Evolutionary conservation across 1,140 invertebrate genomes (phyloP).

Genomic region (Coelopa frigida): DNA sequence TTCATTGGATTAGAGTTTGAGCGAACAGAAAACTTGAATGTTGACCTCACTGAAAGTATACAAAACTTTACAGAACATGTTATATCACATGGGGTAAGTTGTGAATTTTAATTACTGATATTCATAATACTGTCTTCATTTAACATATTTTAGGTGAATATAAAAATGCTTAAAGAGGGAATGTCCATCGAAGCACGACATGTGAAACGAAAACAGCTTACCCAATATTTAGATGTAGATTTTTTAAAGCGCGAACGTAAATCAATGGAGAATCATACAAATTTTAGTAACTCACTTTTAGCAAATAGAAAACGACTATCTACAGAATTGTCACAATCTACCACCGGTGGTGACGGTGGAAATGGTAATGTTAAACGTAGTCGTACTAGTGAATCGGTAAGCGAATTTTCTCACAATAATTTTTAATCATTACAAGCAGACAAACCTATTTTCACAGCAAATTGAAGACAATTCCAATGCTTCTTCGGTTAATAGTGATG

Average conservation of each 20-base stretch:
- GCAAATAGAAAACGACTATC: conserved; percentile 40
- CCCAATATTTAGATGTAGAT: conserved; percentile 63
- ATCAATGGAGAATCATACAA: conserved; percentile 43
- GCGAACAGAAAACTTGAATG: conserved; percentile 76
- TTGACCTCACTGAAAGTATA: conserved; percentile 91
- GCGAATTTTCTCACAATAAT: background rate
- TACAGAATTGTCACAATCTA: conserved; percentile 31
- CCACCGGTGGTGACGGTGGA: conserved; percentile 24
- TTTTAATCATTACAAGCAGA: background rate
- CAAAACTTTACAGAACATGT: conserved; percentile 77
- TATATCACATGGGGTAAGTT: conserved; percentile 50
- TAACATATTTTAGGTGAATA: conserved; percentile 62
- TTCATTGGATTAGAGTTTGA: conserved; percentile 92
- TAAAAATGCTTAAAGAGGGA: conserved; percentile 77
- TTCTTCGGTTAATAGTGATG: conserved; percentile 25
- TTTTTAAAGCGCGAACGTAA: conserved; percentile 64
- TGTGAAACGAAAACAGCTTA: conserved; percentile 66
- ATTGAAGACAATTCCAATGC: conserved; percentile 42
- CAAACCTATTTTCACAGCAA: conserved; percentile 3
- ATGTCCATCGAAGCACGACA: conserved; percentile 82
- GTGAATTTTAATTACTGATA: conserved; percentile 3
- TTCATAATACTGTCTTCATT: background rate
- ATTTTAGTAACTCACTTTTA: conserved; percentile 33
- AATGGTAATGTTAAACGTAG: conserved; percentile 25
- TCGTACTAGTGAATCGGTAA: conserved; percentile 40